Evolutionary conservation across 2,113 vertebrate species (phyloP).

Genomic region (Microtus pennsylvanicus): DNA sequence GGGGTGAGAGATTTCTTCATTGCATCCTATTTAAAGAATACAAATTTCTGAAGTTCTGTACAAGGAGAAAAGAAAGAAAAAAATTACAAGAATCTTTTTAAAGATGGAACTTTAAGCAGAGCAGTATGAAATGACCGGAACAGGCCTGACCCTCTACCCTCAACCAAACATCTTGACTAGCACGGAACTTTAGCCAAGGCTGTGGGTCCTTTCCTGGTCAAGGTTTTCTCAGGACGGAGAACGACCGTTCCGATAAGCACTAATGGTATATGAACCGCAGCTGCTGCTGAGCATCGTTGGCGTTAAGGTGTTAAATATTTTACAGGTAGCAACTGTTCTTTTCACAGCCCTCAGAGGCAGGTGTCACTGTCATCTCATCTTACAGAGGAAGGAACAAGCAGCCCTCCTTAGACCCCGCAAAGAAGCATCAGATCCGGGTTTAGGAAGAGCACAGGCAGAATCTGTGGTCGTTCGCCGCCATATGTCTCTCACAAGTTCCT

Average conservation of each 20-base stretch:
- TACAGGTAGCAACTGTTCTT: not conserved
- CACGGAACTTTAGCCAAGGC: constrained; percentile 1
- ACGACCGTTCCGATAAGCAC: not conserved
- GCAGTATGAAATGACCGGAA: not conserved
- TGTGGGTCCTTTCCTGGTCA: not conserved
- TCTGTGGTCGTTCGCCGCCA: not conserved
- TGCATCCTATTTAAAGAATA: not conserved
- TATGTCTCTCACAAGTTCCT: no score
- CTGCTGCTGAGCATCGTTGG: not conserved
- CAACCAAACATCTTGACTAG: not conserved
- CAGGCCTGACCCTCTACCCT: not conserved
- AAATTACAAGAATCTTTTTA: not conserved
- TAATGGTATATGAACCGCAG: not conserved
- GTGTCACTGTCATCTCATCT: not conserved
- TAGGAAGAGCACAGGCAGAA: not conserved
- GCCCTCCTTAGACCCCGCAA: not conserved
- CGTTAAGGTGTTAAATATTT: not conserved
- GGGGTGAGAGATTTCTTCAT: not conserved
- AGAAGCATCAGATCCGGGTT: not conserved
- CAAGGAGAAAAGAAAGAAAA: not conserved
- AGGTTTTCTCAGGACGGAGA: not conserved
- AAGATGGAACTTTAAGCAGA: not conserved
- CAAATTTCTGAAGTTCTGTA: not conserved
- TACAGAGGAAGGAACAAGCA: constrained; percentile 39
- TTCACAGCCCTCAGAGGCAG: not conserved